Base-by-base conservation (phyloP, 2,888 invertebrate species). In the Lasius fuliginosus region DNA sequence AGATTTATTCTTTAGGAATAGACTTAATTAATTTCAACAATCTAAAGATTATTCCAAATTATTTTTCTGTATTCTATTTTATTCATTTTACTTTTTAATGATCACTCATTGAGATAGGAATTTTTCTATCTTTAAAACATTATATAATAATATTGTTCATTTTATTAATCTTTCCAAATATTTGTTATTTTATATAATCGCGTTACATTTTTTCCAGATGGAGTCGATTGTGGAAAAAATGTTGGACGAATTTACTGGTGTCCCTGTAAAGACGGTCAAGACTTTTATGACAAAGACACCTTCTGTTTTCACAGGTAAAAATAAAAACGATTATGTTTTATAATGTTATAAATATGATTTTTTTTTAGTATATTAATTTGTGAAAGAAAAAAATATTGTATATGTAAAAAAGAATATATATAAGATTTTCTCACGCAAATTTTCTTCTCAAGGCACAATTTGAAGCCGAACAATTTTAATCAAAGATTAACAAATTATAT, bases 251-350 rank as follows among this genome's bases (percentile, higher is more conserved):
- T 96, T 96, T 84, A 97, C 97, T 0, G 99, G 99, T 0, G 99
- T 99, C 2, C 98, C 99, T 1, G 99, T 99, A 27, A 97, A 98
- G 90, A 99, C 99, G 0, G 99, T 99, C 56, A 99, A 99, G 96
- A 99, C 98, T 92, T 99, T 99, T 95, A 98, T 99, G 98, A 98
- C 99, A 76, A 99, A 99, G 96, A 99, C 99, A 93, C 99, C 99
- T 56, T 99, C 99, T 81, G 99, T 98, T 86, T 98, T 98, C 94
- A 97, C 97, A 90, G 97, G 97, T 96, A 94, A 92, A 69, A 18
- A n/a, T 8, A 30, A 3, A 53, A 15, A 62, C 9, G 27, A 18
- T 36, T 30, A n/a, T 33, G 5, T 8, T 46, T 49, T 69, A 60
- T 60, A 30, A 56, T n/a, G 9, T 71, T 12, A 42, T 46, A 74